Evolutionary conservation across 2,888 invertebrate genomes (phyloP).

Genomic region (Pogonocherus hispidulus): DNA sequence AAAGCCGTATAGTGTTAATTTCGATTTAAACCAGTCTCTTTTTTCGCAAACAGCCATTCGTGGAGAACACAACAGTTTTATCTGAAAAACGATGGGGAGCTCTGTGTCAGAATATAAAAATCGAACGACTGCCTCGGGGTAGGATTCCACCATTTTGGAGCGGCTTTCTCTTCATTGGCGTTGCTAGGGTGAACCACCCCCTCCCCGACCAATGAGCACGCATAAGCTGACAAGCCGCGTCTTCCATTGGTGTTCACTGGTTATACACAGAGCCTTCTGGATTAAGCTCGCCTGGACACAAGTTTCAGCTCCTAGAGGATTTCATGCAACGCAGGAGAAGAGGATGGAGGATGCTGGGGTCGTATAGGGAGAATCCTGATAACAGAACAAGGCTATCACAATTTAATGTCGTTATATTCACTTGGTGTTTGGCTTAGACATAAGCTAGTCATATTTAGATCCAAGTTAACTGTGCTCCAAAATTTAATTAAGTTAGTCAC

Average conservation of each 20-base stretch:
- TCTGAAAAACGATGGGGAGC: slow-evolving; percentile 62
- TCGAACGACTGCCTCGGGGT: slow-evolving; percentile 66
- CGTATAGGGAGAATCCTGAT: slow-evolving; percentile 59
- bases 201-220: slow-evolving; percentile 63
- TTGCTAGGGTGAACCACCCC: slow-evolving; percentile 65
- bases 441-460: slow-evolving; percentile 70
- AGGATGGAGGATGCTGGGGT: slow-evolving; percentile 41
- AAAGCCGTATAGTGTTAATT: slow-evolving; percentile 46
- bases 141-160: slow-evolving; percentile 67
- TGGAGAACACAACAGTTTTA: slow-evolving; percentile 60
- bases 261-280: slow-evolving; percentile 55
- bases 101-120: slow-evolving; percentile 68
- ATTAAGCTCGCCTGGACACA: slow-evolving; percentile 56
- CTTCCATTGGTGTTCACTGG: slow-evolving; percentile 58
- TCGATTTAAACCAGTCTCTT: slow-evolving; percentile 39
- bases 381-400: slow-evolving; percentile 70
- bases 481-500: slow-evolving; percentile 70
- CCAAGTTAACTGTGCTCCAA: slow-evolving; percentile 67
- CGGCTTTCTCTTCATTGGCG: slow-evolving; percentile 65
- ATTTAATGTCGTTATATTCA: slow-evolving; percentile 71
- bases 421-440: slow-evolving; percentile 70
- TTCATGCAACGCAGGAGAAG: slow-evolving; percentile 49
- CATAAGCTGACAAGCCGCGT: slow-evolving; percentile 58
- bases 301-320: slow-evolving; percentile 67
- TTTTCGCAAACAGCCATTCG: slow-evolving; percentile 41